Evolutionary conservation across 2,888 invertebrate genomes (phyloP), one percentile per base, ranked within the genome.

Genomic region (Caenorhabditis sp.): DNA sequence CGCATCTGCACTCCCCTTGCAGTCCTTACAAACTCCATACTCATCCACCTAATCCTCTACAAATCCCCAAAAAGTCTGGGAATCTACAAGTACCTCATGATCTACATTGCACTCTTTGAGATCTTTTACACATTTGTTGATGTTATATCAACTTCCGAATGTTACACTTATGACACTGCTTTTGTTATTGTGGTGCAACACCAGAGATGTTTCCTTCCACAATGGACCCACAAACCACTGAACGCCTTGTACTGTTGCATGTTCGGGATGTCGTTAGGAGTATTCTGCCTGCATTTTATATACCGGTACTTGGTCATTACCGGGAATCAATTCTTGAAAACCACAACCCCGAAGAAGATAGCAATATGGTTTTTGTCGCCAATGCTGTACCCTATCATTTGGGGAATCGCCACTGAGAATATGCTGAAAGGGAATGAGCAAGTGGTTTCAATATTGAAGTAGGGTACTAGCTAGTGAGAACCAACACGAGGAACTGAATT

Each of bases 21-120:
- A 8, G 8, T 53, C 4, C 8, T 53, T 5, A 24, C 13, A 3
- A 53, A 53, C 53, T 3, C 24, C 24, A 53, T 53, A 13, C 53
- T 53, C 1, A 24, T 53, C 22, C 22, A 24, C 1, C 18, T 53
- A 3, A 53, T 53, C 22, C 9, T 53, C 5, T 24, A 22, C 13
- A 2, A 11, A 22, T 24, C 24, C 13, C 53, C 53, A 11, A 53
- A 53, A 24, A 4, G 15, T 15, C 26, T 53, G 13, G 53, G 53
- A 15, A 15, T 18, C 18, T 53, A 53, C 24, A 53, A 53, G 24
- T 53, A 53, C 18, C 18, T 53, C 18, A 53, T 53, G 53, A 53
- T 53, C 26, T 53, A 24, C 18, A 24, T 53, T 53, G 3, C 18
- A 9, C 2, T 47, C 2, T 47, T 18, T 18, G 47, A 47, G 18